Percentiles rank a stretch among this genome's conserved stretches.
phyloP scores from a whole-genome alignment of 2,888 invertebrate species.

The Dichetophora obliterata region DNA sequence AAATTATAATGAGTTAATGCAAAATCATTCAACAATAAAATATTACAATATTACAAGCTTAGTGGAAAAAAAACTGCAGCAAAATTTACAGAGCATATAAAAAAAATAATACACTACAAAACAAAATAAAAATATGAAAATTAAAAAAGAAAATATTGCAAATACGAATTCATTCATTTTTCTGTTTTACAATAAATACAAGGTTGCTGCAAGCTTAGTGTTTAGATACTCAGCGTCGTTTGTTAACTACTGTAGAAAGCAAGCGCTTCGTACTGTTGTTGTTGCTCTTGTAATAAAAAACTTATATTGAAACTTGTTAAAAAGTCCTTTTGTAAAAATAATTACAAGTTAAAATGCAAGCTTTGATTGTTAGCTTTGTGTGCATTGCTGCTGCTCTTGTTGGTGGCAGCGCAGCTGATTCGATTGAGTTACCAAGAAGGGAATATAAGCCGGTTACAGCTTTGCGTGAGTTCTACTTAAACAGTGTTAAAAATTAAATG shows the following conservation, averaged over 20 bases:
- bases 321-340: not conserved
- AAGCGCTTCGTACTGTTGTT: not conserved
- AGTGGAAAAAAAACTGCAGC: not conserved
- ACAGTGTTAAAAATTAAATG: not conserved
- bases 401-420: not conserved
- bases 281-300: not conserved
- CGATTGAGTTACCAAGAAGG: conserved; percentile 30
- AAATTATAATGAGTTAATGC: conserved; percentile 3
- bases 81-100: not conserved
- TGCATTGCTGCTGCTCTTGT: conserved; percentile 37
- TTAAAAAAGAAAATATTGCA: not conserved
- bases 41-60: not conserved
- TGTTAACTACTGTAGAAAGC: conserved; percentile 48
- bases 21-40: conserved; percentile 2
- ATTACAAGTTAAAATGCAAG: not conserved
- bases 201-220: conserved; percentile 45
- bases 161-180: conserved; percentile 4
- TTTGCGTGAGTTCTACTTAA: conserved; percentile 53
- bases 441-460: conserved; percentile 54
- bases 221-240: conserved; percentile 55
- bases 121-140: not conserved
- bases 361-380: conserved; percentile 42
- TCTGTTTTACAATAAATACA: conserved; percentile 56
- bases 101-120: not conserved
- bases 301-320: not conserved